Base-by-base conservation (phyloP, 1,140 invertebrate species). In the Palaemon carinicauda region DNA sequence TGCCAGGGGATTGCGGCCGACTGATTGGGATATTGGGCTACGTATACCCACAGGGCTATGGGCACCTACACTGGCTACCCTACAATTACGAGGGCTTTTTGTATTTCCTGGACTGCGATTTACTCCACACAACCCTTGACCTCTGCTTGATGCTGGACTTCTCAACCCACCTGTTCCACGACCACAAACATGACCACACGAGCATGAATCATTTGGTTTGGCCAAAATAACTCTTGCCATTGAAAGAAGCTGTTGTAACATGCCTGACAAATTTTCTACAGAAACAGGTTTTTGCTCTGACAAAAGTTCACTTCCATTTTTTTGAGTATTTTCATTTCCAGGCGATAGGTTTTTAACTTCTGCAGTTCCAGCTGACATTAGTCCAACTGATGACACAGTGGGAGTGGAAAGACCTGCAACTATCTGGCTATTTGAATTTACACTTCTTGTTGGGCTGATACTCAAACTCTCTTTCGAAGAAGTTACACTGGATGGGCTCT, bases 251-350 rank as follows among this genome's bases (percentile, higher is more conserved):
- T 86, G 84, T 3, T 51, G 51, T 65, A 86, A 29, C 84, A 86
- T 86, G 7, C 84, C 84, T 7, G 84, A 86, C 14, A 86, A 50
- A 60, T 86, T 80, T 78, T 86, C 84, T 19, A 73, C 84, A 14
- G 77, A 60, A 24, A 17, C 65, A 7, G n/a, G 21, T 53, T 86
- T 86, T 52, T 86, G 65, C 19, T 80, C 27, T 50, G n/a, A 10
- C 24, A 27, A 24, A 24, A 71, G 19, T 29, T 73, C 14, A 54
- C 24, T 27, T 33, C 9, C 17, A 12, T 82, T 69, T 50, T 27
- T 24, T 41, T 5, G 0, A 27, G 10, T 31, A 52, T n/a, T n/a
- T 53, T 31, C 71, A 41, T 10, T 50, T 27, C 41, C 41, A n/a
- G 24, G 31, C 41, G 50, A 27, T 24, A 15, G n/a, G 21, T 53